These are phyloP conservation scores for Leptogaster cylindrica DNA, from an alignment of 2,888 invertebrate species.

Conservation along the genomic window DNA sequence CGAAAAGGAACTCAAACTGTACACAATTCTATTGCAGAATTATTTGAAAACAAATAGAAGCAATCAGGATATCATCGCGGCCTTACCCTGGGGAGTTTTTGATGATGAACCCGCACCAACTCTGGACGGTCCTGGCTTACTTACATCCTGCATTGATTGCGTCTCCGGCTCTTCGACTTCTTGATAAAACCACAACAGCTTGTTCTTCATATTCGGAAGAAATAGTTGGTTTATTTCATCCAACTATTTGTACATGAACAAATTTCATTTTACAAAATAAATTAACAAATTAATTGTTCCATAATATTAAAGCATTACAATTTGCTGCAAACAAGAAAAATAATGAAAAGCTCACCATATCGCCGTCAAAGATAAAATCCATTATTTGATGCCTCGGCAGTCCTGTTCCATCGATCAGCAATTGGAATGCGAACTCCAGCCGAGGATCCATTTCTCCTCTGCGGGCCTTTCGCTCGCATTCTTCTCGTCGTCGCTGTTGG, in stretches of 20 bases:
- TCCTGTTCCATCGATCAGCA: conserved; percentile 83
- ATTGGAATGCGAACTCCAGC: conserved; percentile 87
- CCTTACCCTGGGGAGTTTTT: conserved; percentile 60
- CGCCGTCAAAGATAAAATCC: conserved; percentile 89
- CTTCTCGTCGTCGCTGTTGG: conserved; percentile 77
- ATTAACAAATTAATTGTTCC: too few relatives aligned
- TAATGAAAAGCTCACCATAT: conserved; percentile 70
- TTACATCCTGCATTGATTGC: conserved; percentile 58
- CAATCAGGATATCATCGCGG: neutral
- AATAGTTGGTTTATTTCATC: conserved; percentile 89
- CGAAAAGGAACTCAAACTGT: neutral
- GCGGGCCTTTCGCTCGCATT: conserved; percentile 89
- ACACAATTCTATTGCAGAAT: neutral
- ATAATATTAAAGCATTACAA: too few relatives aligned
- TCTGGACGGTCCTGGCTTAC: conserved; percentile 63
- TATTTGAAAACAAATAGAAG: neutral
- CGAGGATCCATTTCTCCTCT: conserved; percentile 92
- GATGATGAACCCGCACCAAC: conserved; percentile 63
- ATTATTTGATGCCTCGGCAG: conserved; percentile 83
- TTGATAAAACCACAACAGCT: conserved; percentile 88
- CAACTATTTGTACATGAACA: conserved; percentile 70
- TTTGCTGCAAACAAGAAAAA: too few relatives aligned
- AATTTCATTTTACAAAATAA: too few relatives aligned
- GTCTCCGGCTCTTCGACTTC: conserved; percentile 76
- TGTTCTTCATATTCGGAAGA: conserved; percentile 82